These are phyloP conservation scores for Chiridota heheva DNA, from an alignment of 35 echinoderm and acorn worm species.

Conservation along the genomic window DNA sequence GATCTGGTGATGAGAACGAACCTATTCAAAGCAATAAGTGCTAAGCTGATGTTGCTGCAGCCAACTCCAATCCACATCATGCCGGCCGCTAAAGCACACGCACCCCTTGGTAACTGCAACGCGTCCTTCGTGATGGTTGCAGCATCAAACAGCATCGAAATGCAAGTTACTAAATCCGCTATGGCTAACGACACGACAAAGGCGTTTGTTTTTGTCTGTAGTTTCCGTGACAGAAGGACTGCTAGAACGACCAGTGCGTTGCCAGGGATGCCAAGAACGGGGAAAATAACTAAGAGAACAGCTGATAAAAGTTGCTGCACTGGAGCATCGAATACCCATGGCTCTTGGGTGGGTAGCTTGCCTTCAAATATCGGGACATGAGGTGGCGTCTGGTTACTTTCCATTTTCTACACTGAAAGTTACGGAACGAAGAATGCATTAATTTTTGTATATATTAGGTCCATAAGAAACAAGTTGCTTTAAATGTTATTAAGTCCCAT, in stretches of 20 bases:
- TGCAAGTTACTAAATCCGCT: slow-evolving; percentile 35
- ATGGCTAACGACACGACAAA: slow-evolving; percentile 52
- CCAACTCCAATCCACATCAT: slow-evolving; percentile 22
- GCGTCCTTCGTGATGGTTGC: slow-evolving; percentile 5
- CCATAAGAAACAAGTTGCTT: too few relatives aligned
- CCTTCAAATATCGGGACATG: too few relatives aligned
- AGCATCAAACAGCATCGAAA: slow-evolving; percentile 33
- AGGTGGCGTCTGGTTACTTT: too few relatives aligned
- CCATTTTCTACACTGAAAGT: too few relatives aligned
- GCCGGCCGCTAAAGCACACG: slow-evolving; percentile 15
- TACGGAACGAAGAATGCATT: too few relatives aligned
- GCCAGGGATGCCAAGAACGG: slow-evolving; percentile 24
- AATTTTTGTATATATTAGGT: too few relatives aligned
- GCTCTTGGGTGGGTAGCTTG: too few relatives aligned
- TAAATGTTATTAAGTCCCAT: too few relatives aligned
- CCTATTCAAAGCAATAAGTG: slow-evolving; percentile 35
- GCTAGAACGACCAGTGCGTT: slow-evolving; percentile 56
- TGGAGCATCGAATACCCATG: too few relatives aligned
- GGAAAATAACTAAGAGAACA: not conserved
- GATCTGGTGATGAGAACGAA: slow-evolving; percentile 52
- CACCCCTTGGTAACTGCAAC: slow-evolving; percentile 29
- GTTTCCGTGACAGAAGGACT: slow-evolving; percentile 37
- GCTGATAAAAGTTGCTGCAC: too few relatives aligned
- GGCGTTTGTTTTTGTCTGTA: slow-evolving; percentile 59
- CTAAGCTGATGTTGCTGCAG: slow-evolving; percentile 35